Conservation (phyloP, 2,888 invertebrate genomes). For the Neocrepidodera transversa region DNA sequence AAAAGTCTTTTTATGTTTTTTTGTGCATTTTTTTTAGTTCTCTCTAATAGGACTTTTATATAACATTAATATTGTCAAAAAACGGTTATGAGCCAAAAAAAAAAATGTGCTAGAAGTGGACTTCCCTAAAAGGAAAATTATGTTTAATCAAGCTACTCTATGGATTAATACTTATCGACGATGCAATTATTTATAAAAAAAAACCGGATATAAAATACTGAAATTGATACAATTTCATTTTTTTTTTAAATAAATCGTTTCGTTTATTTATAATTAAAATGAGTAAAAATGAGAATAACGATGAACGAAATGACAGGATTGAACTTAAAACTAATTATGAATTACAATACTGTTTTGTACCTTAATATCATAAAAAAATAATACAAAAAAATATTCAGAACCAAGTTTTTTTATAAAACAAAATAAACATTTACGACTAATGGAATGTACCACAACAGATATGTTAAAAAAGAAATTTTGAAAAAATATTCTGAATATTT, state of each 20-base stretch:
- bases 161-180: neutral
- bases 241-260: neutral
- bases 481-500: neutral
- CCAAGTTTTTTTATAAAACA: neutral
- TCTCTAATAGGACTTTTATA: neutral
- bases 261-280: neutral
- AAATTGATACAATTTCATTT: slow-evolving; percentile 21
- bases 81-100: too few relatives aligned
- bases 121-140: neutral
- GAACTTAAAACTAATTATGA: neutral
- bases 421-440: neutral
- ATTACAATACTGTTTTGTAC: slow-evolving; percentile 22
- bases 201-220: slow-evolving; percentile 5
- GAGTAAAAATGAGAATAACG: neutral
- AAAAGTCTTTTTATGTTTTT: too few relatives aligned
- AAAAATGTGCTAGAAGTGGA: neutral
- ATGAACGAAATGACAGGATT: neutral
- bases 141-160: neutral
- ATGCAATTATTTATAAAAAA: neutral
- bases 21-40: neutral
- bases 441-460: neutral
- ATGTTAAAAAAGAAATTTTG: neutral
- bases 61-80: too few relatives aligned
- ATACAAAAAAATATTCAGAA: slow-evolving; percentile 10
- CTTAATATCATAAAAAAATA: slow-evolving; percentile 8